Conservation (phyloP, 2,113 vertebrate species). For the Daubentonia madagascariensis region DNA sequence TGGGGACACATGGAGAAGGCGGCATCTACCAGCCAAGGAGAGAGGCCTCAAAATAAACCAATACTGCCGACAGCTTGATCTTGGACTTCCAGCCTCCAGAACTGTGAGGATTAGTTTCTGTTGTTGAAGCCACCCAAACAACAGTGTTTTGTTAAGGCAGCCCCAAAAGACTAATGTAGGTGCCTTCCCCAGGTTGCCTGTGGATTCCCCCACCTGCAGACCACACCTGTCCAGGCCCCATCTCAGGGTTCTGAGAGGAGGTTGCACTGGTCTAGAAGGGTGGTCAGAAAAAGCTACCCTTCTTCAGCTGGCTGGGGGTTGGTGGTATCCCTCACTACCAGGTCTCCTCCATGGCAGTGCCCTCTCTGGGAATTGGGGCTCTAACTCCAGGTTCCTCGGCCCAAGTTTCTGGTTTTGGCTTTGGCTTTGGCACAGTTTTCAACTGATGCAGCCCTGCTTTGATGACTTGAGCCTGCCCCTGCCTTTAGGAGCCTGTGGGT, state of each 20-base stretch:
- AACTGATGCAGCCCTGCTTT: accelerated
- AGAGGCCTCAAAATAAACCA: neutral
- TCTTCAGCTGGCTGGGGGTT: accelerated
- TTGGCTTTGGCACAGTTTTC: neutral
- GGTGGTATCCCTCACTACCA: accelerated
- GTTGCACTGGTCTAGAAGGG: accelerated
- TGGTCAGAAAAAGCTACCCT: neutral
- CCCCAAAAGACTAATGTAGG: neutral
- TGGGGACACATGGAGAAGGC: neutral
- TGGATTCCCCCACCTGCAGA: neutral
- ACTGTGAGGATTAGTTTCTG: neutral
- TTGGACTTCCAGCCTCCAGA: neutral
- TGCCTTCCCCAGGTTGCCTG: neutral
- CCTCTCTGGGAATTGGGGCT: no score
- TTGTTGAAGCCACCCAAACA: neutral
- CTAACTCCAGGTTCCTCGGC: neutral
- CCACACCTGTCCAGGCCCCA: no score
- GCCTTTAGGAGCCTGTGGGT: neutral
- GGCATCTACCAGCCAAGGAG: neutral
- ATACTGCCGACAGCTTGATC: accelerated
- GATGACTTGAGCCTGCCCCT: neutral
- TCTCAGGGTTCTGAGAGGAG: no score
- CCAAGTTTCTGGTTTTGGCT: neutral
- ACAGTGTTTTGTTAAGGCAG: neutral
- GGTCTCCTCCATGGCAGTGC: no score